These are phyloP conservation scores for Dryobates pubescens DNA, from an alignment of 2,797 vertebrate species.

Conservation along the genomic window DNA sequence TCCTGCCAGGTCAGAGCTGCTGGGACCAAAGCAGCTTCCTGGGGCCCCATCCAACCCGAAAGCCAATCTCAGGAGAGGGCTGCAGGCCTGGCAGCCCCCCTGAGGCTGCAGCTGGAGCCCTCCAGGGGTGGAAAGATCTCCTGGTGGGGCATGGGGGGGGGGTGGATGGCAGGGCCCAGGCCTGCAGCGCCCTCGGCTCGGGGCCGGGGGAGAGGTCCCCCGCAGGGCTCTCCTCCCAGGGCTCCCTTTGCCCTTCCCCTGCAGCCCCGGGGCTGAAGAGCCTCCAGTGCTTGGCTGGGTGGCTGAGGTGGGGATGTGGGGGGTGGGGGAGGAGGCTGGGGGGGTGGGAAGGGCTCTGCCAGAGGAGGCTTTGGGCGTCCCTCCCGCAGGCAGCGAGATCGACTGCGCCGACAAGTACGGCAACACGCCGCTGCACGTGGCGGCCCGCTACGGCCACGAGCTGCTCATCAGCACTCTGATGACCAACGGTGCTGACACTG, in stretches of 20 bases:
- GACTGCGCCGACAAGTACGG: constrained; percentile 96
- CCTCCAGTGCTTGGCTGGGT: too few relatives aligned
- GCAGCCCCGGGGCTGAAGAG: too few relatives aligned
- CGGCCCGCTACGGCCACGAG: constrained; percentile 98
- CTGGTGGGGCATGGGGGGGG: too few relatives aligned
- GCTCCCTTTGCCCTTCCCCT: too few relatives aligned
- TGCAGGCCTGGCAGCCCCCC: background rate
- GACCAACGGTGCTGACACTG: constrained; percentile 96
- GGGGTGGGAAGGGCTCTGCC: accelerated
- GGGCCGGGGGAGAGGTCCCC: too few relatives aligned
- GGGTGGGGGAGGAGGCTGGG: accelerated
- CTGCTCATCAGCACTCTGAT: constrained; percentile 97
- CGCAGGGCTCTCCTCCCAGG: too few relatives aligned
- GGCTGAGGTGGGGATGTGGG: background rate
- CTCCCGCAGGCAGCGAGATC: constrained; percentile 89
- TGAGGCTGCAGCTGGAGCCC: background rate
- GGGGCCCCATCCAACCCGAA: background rate
- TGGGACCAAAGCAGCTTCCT: background rate
- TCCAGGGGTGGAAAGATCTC: accelerated
- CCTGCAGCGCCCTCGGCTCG: background rate
- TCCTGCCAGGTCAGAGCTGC: background rate
- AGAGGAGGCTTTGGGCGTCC: background rate
- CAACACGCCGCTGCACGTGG: constrained; percentile 96
- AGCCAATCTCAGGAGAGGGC: background rate
- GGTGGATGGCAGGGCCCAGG: accelerated